A percentile compares a stretch with the other conserved stretches of the same genome.
Conservation (phyloP, 2,113 vertebrate species). For the Eira barbara region DNA sequence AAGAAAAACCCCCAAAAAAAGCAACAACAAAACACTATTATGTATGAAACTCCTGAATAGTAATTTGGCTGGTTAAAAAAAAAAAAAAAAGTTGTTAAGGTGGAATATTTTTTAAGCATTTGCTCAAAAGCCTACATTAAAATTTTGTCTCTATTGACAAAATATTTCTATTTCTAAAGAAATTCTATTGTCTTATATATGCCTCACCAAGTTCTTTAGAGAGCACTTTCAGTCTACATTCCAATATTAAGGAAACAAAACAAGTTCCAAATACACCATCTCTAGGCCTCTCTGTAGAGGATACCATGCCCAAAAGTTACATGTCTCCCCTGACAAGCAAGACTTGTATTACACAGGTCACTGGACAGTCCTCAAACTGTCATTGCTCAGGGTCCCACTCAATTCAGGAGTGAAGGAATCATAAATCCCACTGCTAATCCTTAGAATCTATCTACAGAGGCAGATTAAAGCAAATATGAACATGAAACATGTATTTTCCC, state of each 20-base stretch:
- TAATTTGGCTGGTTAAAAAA: constrained; percentile 8
- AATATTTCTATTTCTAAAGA: neutral
- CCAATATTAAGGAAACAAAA: neutral
- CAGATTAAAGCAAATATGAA: neutral
- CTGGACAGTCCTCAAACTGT: neutral
- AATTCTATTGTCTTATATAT: neutral
- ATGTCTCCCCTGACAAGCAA: neutral
- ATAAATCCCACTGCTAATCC: neutral
- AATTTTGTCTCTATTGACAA: neutral
- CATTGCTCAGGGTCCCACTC: neutral
- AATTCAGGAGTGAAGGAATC: neutral
- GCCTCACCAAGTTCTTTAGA: neutral
- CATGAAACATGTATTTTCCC: neutral
- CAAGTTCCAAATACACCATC: neutral
- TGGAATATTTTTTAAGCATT: neutral
- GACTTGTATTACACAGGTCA: neutral
- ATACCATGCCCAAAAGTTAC: neutral
- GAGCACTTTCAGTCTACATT: neutral
- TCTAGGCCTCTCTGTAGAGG: neutral
- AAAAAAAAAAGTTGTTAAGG: neutral
- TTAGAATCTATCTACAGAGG: constrained; percentile 10
- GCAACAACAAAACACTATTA: neutral
- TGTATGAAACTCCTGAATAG: neutral
- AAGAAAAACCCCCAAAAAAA: neutral
- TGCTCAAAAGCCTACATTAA: constrained; percentile 24